phyloP scores from a whole-genome alignment of 1,140 invertebrate species.

The Leptinotarsa defecta region DNA sequence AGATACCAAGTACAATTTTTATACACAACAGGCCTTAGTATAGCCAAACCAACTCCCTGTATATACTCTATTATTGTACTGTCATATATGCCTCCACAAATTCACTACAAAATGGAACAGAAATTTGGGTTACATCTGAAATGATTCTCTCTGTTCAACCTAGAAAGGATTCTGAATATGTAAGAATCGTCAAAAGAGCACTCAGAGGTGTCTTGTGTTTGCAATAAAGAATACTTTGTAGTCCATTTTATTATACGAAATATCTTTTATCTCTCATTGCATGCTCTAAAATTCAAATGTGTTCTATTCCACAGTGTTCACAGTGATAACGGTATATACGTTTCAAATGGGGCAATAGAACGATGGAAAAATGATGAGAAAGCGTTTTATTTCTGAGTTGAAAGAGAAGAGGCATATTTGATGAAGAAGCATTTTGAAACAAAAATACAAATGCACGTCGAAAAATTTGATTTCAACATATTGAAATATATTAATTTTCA shows the following conservation, averaged over 20 bases:
- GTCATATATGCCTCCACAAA: no score
- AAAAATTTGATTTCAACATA: no score
- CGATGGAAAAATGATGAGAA: neutral
- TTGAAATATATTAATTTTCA: no score
- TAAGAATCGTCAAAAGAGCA: constrained; percentile 22
- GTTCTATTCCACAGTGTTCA: neutral
- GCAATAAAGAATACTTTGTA: constrained; percentile 24
- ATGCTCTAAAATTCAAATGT: constrained; percentile 18
- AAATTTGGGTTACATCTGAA: neutral
- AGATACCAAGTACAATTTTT: no score
- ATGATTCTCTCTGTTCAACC: neutral
- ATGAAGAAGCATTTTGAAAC: no score
- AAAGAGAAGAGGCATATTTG: no score
- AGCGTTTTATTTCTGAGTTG: no score
- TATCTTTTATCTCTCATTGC: constrained; percentile 20
- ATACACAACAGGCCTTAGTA: no score
- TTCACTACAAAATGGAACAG: neutral
- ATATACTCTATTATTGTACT: no score
- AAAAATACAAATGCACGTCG: no score
- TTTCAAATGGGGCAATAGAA: neutral
- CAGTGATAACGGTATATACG: neutral
- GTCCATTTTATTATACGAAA: constrained; percentile 23
- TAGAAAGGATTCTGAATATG: constrained; percentile 19
- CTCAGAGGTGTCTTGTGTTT: constrained; percentile 20
- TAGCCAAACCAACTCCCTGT: no score